Evolutionary conservation across 2,113 vertebrate genomes (phyloP).

Genomic region (Bungarus multicinctus): DNA sequence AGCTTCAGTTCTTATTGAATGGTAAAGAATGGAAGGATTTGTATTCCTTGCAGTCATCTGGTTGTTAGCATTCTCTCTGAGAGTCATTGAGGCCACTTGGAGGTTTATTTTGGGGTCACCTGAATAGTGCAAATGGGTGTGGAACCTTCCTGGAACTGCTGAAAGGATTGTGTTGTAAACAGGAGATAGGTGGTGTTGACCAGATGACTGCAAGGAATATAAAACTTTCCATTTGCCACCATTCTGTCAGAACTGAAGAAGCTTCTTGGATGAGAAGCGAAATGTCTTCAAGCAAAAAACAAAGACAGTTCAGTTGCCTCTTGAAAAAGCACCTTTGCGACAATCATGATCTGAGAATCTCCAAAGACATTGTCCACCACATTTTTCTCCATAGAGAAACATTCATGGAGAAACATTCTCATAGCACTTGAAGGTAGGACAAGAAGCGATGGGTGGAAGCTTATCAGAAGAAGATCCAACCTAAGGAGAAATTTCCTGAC

Average conservation of each 20-base stretch:
- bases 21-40: not conserved
- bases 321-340: not conserved
- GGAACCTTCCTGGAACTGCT: not conserved
- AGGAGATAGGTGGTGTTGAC: not conserved
- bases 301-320: not conserved
- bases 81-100: not conserved
- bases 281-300: not conserved
- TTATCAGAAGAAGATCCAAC: not conserved
- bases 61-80: not conserved
- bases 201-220: not conserved
- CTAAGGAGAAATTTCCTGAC: not conserved
- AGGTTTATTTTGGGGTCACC: not conserved
- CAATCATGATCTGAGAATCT: not conserved
- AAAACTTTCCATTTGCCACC: not conserved
- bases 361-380: not conserved
- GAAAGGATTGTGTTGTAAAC: not conserved
- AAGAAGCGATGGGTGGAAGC: not conserved
- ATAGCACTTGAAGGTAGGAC: not conserved
- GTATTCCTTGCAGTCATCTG: not conserved
- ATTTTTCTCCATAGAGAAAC: not conserved
- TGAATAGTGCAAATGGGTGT: not conserved
- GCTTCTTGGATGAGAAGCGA: not conserved
- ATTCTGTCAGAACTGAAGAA: not conserved
- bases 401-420: not conserved
- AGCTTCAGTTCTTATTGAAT: not conserved